phyloP scores from a whole-genome alignment of 2,113 vertebrate genomes.

The Podilymbus podiceps region DNA sequence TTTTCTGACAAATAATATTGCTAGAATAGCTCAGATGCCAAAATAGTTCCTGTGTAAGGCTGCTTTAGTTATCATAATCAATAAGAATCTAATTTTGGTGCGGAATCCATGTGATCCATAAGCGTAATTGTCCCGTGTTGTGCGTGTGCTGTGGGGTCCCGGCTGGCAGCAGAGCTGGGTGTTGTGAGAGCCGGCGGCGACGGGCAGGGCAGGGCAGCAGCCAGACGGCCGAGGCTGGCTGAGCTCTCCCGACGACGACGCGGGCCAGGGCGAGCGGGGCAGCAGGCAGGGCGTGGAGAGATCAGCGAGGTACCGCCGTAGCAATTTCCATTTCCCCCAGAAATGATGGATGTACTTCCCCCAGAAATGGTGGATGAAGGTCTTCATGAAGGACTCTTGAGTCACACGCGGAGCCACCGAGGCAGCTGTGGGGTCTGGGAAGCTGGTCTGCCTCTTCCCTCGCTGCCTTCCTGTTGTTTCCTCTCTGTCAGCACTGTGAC shows the following conservation, averaged over 20 bases:
- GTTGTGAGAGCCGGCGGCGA: background rate
- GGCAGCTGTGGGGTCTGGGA: background rate
- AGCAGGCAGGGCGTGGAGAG: background rate
- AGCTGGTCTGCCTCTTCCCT: background rate
- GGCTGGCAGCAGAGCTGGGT: background rate
- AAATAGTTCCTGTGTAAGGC: background rate
- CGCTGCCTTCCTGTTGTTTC: background rate
- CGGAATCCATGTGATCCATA: background rate
- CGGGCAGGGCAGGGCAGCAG: fast-evolving
- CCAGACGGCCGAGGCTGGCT: background rate
- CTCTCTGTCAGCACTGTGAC: background rate
- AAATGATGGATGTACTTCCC: background rate
- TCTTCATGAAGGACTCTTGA: background rate
- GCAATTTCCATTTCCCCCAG: background rate
- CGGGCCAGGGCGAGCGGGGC: fast-evolving
- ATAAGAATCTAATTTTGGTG: background rate
- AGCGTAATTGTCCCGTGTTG: fast-evolving
- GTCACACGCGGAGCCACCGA: fast-evolving
- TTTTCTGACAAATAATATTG: background rate
- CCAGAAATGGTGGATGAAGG: background rate
- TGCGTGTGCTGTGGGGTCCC: background rate
- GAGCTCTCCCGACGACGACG: fast-evolving
- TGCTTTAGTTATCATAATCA: background rate
- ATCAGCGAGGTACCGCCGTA: fast-evolving
- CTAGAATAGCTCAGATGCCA: background rate